Conservation (phyloP, 2,888 invertebrate genomes). For the Cheilosia pagana region DNA sequence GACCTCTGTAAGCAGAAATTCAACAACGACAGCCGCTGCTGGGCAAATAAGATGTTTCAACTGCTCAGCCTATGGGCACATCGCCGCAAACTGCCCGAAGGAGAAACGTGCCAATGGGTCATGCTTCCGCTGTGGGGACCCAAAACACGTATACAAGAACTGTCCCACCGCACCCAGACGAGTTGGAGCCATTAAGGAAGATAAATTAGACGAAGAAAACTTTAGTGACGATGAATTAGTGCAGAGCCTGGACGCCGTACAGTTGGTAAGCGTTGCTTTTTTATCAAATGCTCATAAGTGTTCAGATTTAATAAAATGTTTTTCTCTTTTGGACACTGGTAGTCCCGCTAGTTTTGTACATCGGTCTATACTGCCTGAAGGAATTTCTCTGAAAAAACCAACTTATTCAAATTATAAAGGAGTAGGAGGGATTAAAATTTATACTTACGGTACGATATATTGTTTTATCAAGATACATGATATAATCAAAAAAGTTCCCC, state of each 20-base stretch:
- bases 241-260: not conserved
- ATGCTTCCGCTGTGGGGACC: constrained; percentile 37
- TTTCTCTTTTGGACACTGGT: constrained; percentile 48
- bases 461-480: constrained; percentile 2
- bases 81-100: too few species aligned
- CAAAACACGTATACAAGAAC: constrained; percentile 11
- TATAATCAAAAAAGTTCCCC: not conserved
- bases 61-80: constrained; percentile 39
- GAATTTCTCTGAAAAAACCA: not conserved
- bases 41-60: constrained; percentile 24
- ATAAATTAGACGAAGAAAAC: not conserved
- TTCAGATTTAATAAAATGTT: constrained; percentile 14
- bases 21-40: not conserved
- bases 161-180: constrained; percentile 12
- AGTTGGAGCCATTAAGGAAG: constrained; percentile 7
- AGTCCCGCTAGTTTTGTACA: constrained; percentile 35
- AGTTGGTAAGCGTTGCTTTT: constrained; percentile 42
- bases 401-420: constrained; percentile 1
- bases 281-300: not conserved
- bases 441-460: constrained; percentile 9
- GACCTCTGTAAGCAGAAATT: not conserved
- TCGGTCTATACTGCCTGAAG: constrained; percentile 6
- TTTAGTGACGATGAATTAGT: constrained; percentile 7
- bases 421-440: constrained; percentile 10
- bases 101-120: too few species aligned